Percentiles rank a stretch among this genome's conserved stretches.
Conservation (phyloP, 2,888 invertebrate species). For the Atrina japonica region DNA sequence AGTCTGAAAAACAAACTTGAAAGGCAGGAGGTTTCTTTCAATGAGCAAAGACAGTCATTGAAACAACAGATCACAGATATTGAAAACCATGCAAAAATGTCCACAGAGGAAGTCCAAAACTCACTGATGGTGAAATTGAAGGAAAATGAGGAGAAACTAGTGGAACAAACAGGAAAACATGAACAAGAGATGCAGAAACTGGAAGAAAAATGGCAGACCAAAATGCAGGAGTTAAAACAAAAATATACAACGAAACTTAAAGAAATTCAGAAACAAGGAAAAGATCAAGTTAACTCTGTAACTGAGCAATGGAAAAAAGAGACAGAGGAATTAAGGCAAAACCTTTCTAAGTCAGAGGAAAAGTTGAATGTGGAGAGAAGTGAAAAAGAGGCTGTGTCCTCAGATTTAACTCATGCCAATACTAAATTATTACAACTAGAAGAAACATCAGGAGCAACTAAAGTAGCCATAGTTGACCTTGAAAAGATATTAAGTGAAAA, state of each 20-base stretch:
- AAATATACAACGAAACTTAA: conserved; percentile 46
- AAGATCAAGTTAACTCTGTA: conserved; percentile 14
- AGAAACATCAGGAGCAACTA: conserved; percentile 51
- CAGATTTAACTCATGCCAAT: conserved; percentile 67
- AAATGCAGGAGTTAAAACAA: conserved; percentile 69
- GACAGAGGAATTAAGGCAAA: conserved; percentile 47
- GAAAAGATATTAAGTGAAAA: conserved; percentile 54
- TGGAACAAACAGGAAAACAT: conserved; percentile 36
- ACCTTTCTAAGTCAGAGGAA: conserved; percentile 48
- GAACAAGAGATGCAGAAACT: conserved; percentile 48
- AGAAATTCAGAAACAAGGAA: conserved; percentile 22
- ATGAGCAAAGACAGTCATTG: conserved; percentile 63
- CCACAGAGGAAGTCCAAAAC: conserved; percentile 57
- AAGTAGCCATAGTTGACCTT: conserved; percentile 64
- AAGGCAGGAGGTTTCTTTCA: conserved; percentile 55
- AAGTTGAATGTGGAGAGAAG: conserved; percentile 49
- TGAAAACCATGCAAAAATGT: conserved; percentile 57
- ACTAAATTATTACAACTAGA: conserved; percentile 68
- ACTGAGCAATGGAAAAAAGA: conserved; percentile 30
- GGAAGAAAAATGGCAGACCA: conserved; percentile 60
- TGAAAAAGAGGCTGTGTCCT: conserved; percentile 64
- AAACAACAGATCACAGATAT: conserved; percentile 65
- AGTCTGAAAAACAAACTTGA: conserved; percentile 62
- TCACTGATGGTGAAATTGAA: conserved; percentile 58
- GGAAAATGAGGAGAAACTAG: conserved; percentile 58